Evolutionary conservation across 2,888 invertebrate species (phyloP), one percentile per base, ranked within the genome.

Genomic region (Andrena marginata): DNA sequence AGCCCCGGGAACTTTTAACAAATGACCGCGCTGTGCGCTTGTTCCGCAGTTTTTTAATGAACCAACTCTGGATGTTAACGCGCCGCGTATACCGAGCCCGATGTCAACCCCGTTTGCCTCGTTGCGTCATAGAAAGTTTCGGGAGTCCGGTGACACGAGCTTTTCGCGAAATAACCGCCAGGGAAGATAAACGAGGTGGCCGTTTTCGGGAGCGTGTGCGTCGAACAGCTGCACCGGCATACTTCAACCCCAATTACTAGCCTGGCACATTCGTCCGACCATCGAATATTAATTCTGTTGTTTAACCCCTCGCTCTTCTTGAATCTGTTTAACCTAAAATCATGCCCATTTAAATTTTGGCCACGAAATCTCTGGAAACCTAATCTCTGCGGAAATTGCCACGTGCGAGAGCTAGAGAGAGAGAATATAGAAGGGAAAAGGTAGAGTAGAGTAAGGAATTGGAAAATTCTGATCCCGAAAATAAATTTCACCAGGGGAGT

Each of bases 21-120:
- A 80, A 80, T 72, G 80, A 80, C 72, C 67, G 72, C 54, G 71
- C 62, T 63, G 62, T 42, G 56, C 54, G 72, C 80, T 72, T 80
- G 80, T 80, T 80, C 67, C 80, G 49, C 48, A 72, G 62, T 72
- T 80, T 80, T 80, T 80, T 79, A 80, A 80, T 79, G 80, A 72
- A 80, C 80, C 80, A 72, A 72, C 80, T 72, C 78, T 54, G 51
- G 56, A 80, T 79, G 80, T 79, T 79, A 80, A 80, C 71, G 80
- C 79, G 78, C 33, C 79, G 26, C 78, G 80, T 80, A 80, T 69
- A 56, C 78, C 80, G 31, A 70, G 65, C 48, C 71, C 63, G 65
- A 63, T 80, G 80, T 80, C 80, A 65, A 56, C 78, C 77, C 69
- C 31, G 79, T 69, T 56, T 65, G 59, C 71, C 48, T 54, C 31